Conservation (phyloP, 2,113 vertebrate species). For the Brachyhypopomus gauderio region DNA sequence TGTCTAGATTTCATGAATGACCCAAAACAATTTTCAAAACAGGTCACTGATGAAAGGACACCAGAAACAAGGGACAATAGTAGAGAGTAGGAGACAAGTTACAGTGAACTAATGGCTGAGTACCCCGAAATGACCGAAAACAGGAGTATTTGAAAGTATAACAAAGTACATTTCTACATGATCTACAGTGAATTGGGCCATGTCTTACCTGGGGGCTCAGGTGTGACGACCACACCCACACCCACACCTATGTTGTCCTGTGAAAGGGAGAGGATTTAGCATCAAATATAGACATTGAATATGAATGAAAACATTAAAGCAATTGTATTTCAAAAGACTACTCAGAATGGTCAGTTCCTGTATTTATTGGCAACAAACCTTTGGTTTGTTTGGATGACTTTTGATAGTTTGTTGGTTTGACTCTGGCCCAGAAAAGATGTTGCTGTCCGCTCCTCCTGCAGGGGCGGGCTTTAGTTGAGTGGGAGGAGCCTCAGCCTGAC, state of each 20-base stretch:
- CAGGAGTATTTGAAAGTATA: too few species aligned
- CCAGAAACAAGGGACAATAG: too few species aligned
- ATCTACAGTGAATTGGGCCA: neutral
- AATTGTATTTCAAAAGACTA: neutral
- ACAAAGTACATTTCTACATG: too few species aligned
- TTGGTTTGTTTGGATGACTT: slow-evolving; percentile 91
- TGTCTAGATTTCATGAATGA: too few species aligned
- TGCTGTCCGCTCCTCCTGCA: slow-evolving; percentile 77
- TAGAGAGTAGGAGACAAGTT: too few species aligned
- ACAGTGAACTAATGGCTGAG: neutral
- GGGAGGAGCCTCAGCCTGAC: slow-evolving; percentile 70
- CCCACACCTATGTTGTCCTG: slow-evolving; percentile 74
- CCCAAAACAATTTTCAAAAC: too few species aligned
- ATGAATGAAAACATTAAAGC: neutral
- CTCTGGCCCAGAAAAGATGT: slow-evolving; percentile 75
- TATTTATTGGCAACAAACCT: slow-evolving; percentile 73
- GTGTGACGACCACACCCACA: slow-evolving; percentile 61
- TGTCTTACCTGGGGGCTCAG: slow-evolving; percentile 69
- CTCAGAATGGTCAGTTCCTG: too few species aligned
- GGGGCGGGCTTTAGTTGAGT: slow-evolving; percentile 73
- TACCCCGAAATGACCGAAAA: neutral
- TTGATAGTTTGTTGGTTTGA: slow-evolving; percentile 51
- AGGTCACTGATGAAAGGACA: too few species aligned
- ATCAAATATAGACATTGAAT: neutral
- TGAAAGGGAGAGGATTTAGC: neutral